Evolutionary conservation across 1,140 invertebrate species (phyloP).

Genomic region (Phthorimaea operculella): DNA sequence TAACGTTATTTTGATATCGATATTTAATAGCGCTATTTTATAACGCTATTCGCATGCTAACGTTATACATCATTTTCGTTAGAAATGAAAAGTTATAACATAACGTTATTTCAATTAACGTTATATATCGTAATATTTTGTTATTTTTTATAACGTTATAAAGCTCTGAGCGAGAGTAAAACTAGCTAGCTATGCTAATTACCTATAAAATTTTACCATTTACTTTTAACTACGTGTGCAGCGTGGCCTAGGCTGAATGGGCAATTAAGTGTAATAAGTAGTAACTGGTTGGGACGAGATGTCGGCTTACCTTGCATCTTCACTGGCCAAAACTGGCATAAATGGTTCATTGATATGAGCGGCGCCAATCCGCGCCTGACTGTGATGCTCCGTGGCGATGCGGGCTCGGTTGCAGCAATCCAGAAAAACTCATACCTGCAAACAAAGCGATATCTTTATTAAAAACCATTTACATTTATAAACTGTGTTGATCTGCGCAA

Average conservation of each 20-base stretch:
- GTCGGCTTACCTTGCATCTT: conserved; percentile 56
- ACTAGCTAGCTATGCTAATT: background rate
- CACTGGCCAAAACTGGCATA: conserved; percentile 58
- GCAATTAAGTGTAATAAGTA: background rate
- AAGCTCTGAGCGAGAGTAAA: no score
- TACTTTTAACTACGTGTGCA: background rate
- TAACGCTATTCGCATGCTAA: no score
- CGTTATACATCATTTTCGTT: no score
- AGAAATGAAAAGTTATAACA: no score
- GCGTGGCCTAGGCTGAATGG: background rate
- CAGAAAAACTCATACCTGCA: conserved; percentile 9
- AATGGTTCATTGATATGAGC: conserved; percentile 53
- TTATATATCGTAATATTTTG: no score
- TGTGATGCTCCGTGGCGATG: conserved; percentile 48
- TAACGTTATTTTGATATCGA: no score
- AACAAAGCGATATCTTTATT: background rate
- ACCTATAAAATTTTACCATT: background rate
- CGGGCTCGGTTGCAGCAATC: conserved; percentile 13
- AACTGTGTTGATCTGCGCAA: no score
- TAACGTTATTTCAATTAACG: no score
- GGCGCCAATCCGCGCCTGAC: conserved; percentile 45
- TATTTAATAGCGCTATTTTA: no score
- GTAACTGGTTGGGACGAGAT: background rate
- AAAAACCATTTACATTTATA: no score
- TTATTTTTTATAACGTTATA: no score